Evolutionary conservation across 2,113 vertebrate species (phyloP), one percentile per base, ranked within the genome.

Genomic region (Carassius carassius): DNA sequence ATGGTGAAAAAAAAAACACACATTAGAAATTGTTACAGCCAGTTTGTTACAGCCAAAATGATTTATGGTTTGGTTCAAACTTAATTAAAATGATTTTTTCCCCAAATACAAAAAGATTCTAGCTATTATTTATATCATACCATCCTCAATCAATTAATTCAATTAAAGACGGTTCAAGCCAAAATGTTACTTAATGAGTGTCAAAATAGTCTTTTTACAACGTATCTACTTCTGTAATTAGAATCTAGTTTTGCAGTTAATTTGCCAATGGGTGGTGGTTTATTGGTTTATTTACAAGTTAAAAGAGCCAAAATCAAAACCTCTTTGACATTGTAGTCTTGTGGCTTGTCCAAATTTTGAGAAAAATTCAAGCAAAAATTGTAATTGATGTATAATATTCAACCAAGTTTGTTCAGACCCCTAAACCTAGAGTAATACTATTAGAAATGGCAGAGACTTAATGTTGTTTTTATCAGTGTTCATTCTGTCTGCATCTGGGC

Each of bases 401-500:
- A 0, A 16, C 29, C 3, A 37, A 69, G 5, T 69, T 67, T 67
- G 14, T 17, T 35, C 16, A 35, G 16, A 67, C 25, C 14, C 29
- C 29, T 67, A 8, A 67, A 2, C 7, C 25, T 67, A 67, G 25
- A 17, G 2, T 7, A 35, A 35, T 35, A 35, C 0, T 60, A 60
- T 60, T 3, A 65, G 13, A 6, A 6, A 32, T 16, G 14, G 16
- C 7, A 25, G 16, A 25, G 4, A 29, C 29, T 29, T 29, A 29
- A 19, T 44, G n/a, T 58, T 73, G 35, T 77, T 17, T 77, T 29
- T 76, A 54, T 49, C 49, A 78, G 51, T 35, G 32, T 62, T 78
- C 23, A 14, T 62, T 60, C 35, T 78, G n/a, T 62, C 19, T 37
- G 32, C 19, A 51, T 67, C n/a, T 81, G 62, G 23, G 23, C 78